Evolutionary conservation across 2,888 invertebrate species (phyloP).

Genomic region (Aphidius colemani): DNA sequence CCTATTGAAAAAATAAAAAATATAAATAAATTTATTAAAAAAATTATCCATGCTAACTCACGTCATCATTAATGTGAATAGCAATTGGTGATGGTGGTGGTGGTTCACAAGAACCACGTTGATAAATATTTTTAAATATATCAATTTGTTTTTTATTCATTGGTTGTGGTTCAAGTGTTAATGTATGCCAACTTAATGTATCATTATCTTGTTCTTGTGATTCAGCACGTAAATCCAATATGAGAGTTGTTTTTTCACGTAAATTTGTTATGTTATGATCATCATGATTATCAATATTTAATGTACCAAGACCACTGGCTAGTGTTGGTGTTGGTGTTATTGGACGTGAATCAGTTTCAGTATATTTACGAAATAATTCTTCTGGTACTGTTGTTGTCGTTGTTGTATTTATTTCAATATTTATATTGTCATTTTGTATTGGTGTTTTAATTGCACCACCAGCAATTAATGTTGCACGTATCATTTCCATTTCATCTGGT

Average conservation of each 20-base stretch:
- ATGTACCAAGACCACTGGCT: slow-evolving; percentile 63
- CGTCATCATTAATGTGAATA: neutral
- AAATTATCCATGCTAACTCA: too few relatives aligned
- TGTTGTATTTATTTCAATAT: neutral
- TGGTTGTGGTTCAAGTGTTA: slow-evolving; percentile 51
- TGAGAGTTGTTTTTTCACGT: slow-evolving; percentile 55
- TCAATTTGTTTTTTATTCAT: slow-evolving; percentile 40
- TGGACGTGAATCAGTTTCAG: slow-evolving; percentile 84
- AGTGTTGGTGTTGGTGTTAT: slow-evolving; percentile 80
- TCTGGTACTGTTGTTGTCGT: slow-evolving; percentile 47
- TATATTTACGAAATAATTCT: slow-evolving; percentile 67
- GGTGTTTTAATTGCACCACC: slow-evolving; percentile 26
- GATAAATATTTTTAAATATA: slow-evolving; percentile 34
- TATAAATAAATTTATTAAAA: too few relatives aligned
- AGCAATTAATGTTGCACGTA: slow-evolving; percentile 46
- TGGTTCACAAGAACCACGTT: slow-evolving; percentile 21
- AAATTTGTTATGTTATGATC: slow-evolving; percentile 43
- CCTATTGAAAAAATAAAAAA: too few relatives aligned
- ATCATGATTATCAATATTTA: slow-evolving; percentile 39
- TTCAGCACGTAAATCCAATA: slow-evolving; percentile 56
- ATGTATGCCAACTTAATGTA: slow-evolving; percentile 55
- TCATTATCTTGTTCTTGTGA: slow-evolving; percentile 46
- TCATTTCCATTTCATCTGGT: slow-evolving; percentile 54
- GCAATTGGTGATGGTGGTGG: slow-evolving; percentile 31
- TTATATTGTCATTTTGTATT: neutral